Conservation (phyloP, 2,888 invertebrate genomes). For the Exocentrus adspersus region DNA sequence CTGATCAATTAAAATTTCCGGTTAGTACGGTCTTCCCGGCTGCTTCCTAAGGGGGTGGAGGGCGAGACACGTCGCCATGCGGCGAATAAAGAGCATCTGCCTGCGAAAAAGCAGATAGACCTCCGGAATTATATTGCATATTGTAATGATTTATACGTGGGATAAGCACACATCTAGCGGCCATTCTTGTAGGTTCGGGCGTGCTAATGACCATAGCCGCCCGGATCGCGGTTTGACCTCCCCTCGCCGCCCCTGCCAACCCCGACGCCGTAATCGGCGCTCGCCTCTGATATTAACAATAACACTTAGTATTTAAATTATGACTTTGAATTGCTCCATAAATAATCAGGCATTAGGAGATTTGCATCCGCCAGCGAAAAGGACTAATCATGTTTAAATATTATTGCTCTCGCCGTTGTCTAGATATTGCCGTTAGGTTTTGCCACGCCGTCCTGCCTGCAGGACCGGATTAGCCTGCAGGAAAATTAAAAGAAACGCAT, state of each 20-base stretch:
- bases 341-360: constrained; percentile 64
- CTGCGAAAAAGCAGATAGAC: constrained; percentile 64
- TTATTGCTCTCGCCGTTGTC: constrained; percentile 52
- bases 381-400: constrained; percentile 62
- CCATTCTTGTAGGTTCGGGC: constrained; percentile 64
- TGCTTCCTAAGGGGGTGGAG: constrained; percentile 24
- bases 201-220: constrained; percentile 65
- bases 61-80: constrained; percentile 40
- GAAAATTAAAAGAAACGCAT: too few species aligned
- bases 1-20: background rate
- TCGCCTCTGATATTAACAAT: constrained; percentile 65
- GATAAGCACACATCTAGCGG: constrained; percentile 65
- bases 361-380: constrained; percentile 59
- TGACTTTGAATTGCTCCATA: constrained; percentile 65
- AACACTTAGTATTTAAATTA: constrained; percentile 66
- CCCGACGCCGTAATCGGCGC: constrained; percentile 58
- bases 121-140: constrained; percentile 66
- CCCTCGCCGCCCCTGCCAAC: constrained; percentile 41
- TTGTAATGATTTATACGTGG: constrained; percentile 66
- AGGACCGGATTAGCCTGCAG: background rate
- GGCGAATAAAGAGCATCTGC: constrained; percentile 64
- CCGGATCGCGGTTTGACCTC: constrained; percentile 60
- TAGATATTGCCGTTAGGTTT: constrained; percentile 47
- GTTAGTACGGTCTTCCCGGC: constrained; percentile 6
- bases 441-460: constrained; percentile 9